Evolutionary conservation across 2,797 vertebrate species (phyloP).

Genomic region (Lerista edwardsae): DNA sequence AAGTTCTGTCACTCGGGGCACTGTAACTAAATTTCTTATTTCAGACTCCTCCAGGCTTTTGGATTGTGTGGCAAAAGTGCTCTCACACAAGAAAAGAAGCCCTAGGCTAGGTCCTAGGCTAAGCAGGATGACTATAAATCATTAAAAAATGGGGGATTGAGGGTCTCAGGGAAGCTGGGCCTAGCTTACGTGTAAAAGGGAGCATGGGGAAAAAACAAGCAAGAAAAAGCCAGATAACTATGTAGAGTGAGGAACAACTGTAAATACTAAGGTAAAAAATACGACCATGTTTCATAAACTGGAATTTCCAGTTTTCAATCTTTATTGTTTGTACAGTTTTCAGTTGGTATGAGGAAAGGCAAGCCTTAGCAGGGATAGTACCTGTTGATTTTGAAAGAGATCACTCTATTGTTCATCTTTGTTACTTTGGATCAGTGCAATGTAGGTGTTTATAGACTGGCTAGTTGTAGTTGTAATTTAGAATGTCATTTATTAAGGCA

Average conservation of each 20-base stretch:
- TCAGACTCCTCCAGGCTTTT: too few species aligned
- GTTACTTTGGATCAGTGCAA: background rate
- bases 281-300: rapidly evolving
- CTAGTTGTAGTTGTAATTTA: background rate
- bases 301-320: background rate
- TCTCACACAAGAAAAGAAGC: too few species aligned
- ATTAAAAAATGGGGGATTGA: too few species aligned
- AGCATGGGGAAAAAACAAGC: too few species aligned
- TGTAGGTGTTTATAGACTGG: background rate
- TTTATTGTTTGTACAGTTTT: background rate
- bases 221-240: background rate
- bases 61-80: too few species aligned
- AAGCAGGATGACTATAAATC: too few species aligned
- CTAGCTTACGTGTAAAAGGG: too few species aligned
- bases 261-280: background rate
- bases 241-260: background rate
- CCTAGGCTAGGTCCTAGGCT: too few species aligned
- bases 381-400: background rate
- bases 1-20: too few species aligned
- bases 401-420: too few species aligned
- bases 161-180: too few species aligned
- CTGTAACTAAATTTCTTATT: too few species aligned
- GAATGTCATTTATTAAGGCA: background rate
- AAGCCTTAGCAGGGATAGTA: rapidly evolving
- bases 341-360: background rate